Evolutionary conservation across 2,113 vertebrate species (phyloP).

Genomic region (Bolborhynchus lineola): DNA sequence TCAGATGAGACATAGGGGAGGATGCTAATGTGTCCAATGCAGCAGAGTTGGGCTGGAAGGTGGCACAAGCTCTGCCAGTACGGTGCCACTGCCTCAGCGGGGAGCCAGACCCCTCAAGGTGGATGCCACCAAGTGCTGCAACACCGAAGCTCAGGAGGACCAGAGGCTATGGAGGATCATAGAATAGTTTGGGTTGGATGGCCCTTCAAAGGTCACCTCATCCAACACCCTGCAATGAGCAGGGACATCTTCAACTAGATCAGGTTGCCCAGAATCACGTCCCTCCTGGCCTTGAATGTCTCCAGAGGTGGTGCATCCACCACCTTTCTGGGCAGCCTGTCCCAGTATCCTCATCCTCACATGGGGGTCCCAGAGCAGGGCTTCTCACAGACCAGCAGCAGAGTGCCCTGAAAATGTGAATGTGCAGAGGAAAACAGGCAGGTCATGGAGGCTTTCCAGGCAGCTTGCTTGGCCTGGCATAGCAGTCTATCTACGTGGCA

Average conservation of each 20-base stretch:
- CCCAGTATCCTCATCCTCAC: not conserved
- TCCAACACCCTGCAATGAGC: not conserved
- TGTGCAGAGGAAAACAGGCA: accelerated
- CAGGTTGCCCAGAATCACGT: not conserved
- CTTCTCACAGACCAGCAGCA: not conserved
- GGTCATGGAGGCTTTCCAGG: not conserved
- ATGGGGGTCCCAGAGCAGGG: accelerated
- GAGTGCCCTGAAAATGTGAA: accelerated
- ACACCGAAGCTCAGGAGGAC: not conserved
- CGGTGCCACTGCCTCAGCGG: not conserved
- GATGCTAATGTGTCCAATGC: accelerated
- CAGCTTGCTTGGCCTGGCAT: not conserved
- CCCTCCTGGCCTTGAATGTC: not conserved
- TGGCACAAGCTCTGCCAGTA: accelerated
- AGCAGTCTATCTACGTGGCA: not conserved
- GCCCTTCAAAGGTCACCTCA: not conserved
- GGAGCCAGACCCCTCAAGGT: accelerated
- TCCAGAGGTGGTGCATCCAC: not conserved
- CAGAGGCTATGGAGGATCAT: not conserved
- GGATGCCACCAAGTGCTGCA: not conserved
- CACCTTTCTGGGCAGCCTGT: not conserved
- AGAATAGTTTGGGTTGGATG: not conserved
- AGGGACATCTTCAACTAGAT: not conserved
- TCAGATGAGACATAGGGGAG: accelerated
- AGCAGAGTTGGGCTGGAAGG: not conserved